phyloP scores from a whole-genome alignment of 1,140 invertebrate genomes.

The Heliconius nattereri region DNA sequence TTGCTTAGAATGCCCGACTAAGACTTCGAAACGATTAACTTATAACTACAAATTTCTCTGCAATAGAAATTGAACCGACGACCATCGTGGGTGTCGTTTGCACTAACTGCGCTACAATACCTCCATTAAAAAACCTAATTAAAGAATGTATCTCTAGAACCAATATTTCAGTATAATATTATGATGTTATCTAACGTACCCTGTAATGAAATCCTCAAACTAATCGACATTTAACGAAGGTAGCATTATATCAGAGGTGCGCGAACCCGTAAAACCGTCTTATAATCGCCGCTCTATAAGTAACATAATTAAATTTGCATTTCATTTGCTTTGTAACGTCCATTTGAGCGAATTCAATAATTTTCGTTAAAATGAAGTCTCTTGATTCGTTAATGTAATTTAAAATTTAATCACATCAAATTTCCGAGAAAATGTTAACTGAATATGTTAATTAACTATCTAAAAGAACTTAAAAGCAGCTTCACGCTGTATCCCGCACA shows the following conservation, averaged over 20 bases:
- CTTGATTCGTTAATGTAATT: constrained; percentile 17
- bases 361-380: constrained; percentile 47
- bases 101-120: too few species aligned
- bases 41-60: too few species aligned
- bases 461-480: background rate
- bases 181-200: background rate
- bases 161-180: background rate
- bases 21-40: too few species aligned
- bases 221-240: background rate
- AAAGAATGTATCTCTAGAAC: background rate
- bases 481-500: too few species aligned
- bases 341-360: constrained; percentile 49
- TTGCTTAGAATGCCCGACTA: too few species aligned
- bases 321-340: constrained; percentile 44
- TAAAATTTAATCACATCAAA: background rate
- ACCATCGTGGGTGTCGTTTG: too few species aligned
- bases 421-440: background rate
- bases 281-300: constrained; percentile 50
- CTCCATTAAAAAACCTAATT: background rate
- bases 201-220: background rate
- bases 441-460: background rate
- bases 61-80: too few species aligned
- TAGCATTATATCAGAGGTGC: constrained; percentile 12
- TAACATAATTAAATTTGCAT: constrained; percentile 63
- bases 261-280: constrained; percentile 38